phyloP scores from a whole-genome alignment of 2,797 vertebrate genomes.

The Enteromius anoplus region DNA sequence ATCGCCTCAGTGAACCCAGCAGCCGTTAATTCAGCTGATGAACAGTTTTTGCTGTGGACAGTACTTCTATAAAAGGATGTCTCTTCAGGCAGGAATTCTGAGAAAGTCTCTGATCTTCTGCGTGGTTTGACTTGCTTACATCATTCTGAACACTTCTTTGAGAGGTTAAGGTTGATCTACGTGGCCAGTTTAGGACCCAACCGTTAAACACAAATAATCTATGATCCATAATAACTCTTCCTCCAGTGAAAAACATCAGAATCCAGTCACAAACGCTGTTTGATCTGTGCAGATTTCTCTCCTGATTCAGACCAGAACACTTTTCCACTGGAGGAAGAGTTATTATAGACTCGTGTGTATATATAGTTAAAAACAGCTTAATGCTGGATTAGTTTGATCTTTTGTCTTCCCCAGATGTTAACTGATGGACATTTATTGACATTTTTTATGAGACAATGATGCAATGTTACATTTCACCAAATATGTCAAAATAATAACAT shows the following conservation, averaged over 20 bases:
- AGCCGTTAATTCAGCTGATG: neutral
- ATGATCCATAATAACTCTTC: too few species aligned
- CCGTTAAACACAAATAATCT: neutral
- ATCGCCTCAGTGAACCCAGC: neutral
- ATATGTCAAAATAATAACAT: neutral
- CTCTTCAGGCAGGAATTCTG: conserved; percentile 3
- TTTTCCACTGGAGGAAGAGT: too few species aligned
- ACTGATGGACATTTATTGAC: too few species aligned
- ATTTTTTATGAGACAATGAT: neutral
- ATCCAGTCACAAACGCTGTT: neutral
- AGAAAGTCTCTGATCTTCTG: conserved; percentile 21
- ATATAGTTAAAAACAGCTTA: too few species aligned
- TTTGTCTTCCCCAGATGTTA: neutral
- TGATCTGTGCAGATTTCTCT: too few species aligned
- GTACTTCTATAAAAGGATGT: conserved; percentile 26
- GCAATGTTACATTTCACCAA: neutral
- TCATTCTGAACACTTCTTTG: neutral
- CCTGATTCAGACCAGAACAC: too few species aligned
- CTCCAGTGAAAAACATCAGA: neutral
- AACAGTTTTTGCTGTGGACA: neutral
- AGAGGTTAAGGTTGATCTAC: conserved; percentile 9
- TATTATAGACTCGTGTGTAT: too few species aligned
- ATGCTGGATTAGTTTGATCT: neutral
- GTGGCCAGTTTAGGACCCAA: neutral
- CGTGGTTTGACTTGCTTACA: conserved; percentile 12